phyloP scores from a whole-genome alignment of 2,888 invertebrate genomes.

The Xanthorhoe spadicearia region DNA sequence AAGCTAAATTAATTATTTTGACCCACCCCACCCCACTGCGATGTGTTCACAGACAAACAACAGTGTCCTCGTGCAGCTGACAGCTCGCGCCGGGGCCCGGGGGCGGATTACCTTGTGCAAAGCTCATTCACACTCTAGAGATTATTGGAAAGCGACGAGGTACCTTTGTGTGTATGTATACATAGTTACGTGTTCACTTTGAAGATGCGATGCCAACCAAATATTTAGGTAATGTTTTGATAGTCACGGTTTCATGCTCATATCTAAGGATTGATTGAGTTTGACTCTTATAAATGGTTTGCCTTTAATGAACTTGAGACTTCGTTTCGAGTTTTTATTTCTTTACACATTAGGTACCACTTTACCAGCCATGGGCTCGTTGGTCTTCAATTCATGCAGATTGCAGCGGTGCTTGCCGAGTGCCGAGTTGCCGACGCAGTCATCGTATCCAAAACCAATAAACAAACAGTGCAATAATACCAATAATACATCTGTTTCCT shows the following conservation, averaged over 20 bases:
- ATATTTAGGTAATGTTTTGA: not conserved
- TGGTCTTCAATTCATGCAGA: not conserved
- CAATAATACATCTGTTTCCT: constrained; percentile 13
- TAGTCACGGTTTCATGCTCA: not conserved
- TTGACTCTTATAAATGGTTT: not conserved
- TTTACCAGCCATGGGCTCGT: no score
- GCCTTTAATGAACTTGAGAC: no score
- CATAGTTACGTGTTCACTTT: constrained; percentile 12
- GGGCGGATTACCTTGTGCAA: constrained; percentile 2
- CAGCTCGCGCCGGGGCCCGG: not conserved
- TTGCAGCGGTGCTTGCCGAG: not conserved
- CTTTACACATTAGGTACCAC: no score
- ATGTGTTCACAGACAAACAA: not conserved
- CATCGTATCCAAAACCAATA: not conserved
- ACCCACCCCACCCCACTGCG: not conserved
- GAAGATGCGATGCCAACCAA: not conserved
- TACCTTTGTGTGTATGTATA: no score
- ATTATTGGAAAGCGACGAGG: constrained; percentile 5
- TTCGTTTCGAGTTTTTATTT: no score
- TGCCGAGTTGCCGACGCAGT: not conserved
- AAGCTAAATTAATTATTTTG: no score
- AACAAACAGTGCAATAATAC: constrained; percentile 2
- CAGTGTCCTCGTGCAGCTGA: not conserved
- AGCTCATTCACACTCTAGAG: constrained; percentile 9
- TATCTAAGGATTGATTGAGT: not conserved